Evolutionary conservation across 2,113 vertebrate species (phyloP), one percentile per base, ranked within the genome.

Genomic region (Serilophus lunatus): DNA sequence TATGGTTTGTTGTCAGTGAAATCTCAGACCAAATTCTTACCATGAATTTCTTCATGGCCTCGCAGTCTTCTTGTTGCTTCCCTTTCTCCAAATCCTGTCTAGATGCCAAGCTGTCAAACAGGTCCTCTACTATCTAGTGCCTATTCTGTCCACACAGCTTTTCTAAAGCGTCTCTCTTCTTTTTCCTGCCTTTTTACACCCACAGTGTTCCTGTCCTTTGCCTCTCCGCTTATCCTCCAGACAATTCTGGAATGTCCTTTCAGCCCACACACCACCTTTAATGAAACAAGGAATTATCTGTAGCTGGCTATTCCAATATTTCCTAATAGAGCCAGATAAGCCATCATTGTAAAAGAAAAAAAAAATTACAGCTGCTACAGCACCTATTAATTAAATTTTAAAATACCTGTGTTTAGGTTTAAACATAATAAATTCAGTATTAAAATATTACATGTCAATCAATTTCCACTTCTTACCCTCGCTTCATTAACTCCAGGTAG

Each of bases 21-120:
- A 96, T 65, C 95, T 91, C 76, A 93, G 54, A 82, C 90, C 13
- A 18, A 92, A 85, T 96, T 94, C 93, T 82, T 92, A 51, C 11
- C 16, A 5, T 26, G 0, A 59, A 79, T 95, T 92, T 88, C 59
- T 93, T 75, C 31, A 13, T 33, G 45, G 75, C 25, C 64, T 88
- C 0, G 0, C 9, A 69, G 42, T 57, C 60, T 88, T 78, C 25
- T 33, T 72, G 61, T 76, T 88, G 45, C 54, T 24, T 81, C 42
- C 24, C 25, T 56, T 74, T 72, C 24, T 88, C 50, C 36, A 65
- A 56, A 65, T 86, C 25, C 47, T 81, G 56, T 65, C 54, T 60
- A 49, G 51, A 78, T 53, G 60, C 45, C 14, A 54, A 65, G 38
- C 26, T 86, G 38, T 80, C 3, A 8, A 83, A 33, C 8, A 83